Evolutionary conservation across 2,113 vertebrate genomes (phyloP).

Genomic region (Gopherus evgoodei): DNA sequence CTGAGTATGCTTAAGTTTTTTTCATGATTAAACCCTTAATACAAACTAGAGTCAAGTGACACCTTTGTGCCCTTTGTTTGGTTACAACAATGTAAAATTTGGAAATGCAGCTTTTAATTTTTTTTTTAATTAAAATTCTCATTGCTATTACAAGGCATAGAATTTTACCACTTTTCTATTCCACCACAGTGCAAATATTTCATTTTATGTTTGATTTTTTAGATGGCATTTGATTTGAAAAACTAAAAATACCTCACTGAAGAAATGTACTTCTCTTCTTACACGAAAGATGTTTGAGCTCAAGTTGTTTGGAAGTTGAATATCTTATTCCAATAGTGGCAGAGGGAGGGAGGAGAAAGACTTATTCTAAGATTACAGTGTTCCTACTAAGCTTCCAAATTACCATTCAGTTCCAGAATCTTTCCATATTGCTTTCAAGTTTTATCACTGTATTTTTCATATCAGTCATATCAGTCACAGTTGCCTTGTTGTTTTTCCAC

Average conservation of each 20-base stretch:
- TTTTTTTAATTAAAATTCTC: neutral
- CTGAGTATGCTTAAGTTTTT: neutral
- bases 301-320: neutral
- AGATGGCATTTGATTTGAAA: neutral
- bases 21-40: neutral
- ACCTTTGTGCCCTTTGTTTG: neutral
- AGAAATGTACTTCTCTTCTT: neutral
- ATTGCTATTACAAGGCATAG: neutral
- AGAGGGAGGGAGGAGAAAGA: neutral
- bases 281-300: slow-evolving; percentile 30
- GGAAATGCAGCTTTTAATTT: neutral
- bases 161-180: neutral
- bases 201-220: slow-evolving; percentile 14
- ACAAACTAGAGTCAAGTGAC: slow-evolving; percentile 6
- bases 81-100: neutral
- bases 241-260: neutral
- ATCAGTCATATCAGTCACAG: neutral
- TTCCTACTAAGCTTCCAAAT: slow-evolving; percentile 25
- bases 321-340: neutral
- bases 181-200: neutral
- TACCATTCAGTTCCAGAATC: slow-evolving; percentile 6
- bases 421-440: slow-evolving; percentile 24
- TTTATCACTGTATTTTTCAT: slow-evolving; percentile 28
- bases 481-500: neutral
- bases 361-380: slow-evolving; percentile 39